A percentile compares a stretch with the other conserved stretches of the same genome.
Evolutionary conservation across 2,113 vertebrate genomes (phyloP).

Genomic region (Dasyornis broadbenti): DNA sequence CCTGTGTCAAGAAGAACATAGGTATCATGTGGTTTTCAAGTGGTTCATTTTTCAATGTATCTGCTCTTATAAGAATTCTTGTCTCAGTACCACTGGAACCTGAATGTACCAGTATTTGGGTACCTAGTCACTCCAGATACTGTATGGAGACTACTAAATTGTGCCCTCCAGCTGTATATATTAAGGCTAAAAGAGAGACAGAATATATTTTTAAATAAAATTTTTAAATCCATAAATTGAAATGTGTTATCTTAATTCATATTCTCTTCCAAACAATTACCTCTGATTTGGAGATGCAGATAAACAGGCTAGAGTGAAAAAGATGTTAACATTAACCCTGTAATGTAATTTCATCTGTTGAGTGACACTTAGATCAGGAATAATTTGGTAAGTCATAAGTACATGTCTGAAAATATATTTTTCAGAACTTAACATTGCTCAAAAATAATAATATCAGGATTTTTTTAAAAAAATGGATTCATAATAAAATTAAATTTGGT

Average conservation of each 20-base stretch:
- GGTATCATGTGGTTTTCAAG: background rate
- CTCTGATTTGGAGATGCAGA: background rate
- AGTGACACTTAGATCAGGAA: background rate
- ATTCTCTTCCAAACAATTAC: background rate
- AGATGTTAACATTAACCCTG: accelerated
- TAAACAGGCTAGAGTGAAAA: background rate
- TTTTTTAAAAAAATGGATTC: background rate
- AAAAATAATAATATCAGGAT: background rate
- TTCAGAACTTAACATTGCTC: background rate
- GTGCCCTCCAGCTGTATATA: background rate
- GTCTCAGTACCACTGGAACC: background rate
- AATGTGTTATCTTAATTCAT: background rate
- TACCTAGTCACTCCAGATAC: background rate
- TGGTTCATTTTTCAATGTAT: background rate
- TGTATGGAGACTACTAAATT: background rate
- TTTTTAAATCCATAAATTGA: background rate
- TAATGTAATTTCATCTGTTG: background rate
- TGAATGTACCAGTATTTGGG: background rate
- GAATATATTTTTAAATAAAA: background rate
- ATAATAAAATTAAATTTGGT: background rate
- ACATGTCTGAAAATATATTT: background rate
- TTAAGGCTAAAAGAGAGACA: background rate
- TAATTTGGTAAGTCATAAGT: background rate
- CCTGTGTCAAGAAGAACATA: background rate
- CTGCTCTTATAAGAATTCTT: background rate